phyloP scores from a whole-genome alignment of 1,140 invertebrate genomes.

The Episyrphus balteatus region DNA sequence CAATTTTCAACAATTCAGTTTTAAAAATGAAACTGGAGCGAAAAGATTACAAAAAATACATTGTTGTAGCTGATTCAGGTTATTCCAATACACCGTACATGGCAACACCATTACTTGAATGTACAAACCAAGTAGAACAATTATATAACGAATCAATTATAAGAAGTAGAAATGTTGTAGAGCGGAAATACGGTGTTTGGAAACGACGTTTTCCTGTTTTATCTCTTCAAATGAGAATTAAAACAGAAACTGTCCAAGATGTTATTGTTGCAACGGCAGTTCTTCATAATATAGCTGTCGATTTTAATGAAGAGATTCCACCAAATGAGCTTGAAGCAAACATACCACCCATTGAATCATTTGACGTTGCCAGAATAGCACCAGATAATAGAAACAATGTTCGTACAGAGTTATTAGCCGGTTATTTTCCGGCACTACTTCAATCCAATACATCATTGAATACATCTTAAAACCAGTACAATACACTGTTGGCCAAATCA shows the following conservation, averaged over 20 bases:
- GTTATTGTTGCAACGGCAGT: conserved; percentile 34
- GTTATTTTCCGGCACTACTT: too few species aligned
- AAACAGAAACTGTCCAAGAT: conserved; percentile 16
- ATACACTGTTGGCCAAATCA: too few species aligned
- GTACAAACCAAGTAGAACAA: neutral
- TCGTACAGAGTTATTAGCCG: neutral
- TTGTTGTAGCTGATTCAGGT: neutral
- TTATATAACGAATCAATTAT: conserved; percentile 16
- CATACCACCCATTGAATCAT: too few species aligned
- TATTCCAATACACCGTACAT: neutral
- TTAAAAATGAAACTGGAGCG: neutral
- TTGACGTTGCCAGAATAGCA: neutral
- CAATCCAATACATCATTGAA: too few species aligned
- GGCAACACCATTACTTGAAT: neutral
- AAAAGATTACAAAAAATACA: neutral
- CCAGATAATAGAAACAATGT: neutral
- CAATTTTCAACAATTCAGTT: conserved; percentile 15
- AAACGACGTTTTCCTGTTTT: conserved; percentile 35
- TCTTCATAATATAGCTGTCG: conserved; percentile 33
- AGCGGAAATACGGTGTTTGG: conserved; percentile 30
- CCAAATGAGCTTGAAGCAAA: neutral
- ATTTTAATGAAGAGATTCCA: conserved; percentile 7
- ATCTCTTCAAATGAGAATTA: conserved; percentile 16
- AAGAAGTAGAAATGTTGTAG: conserved; percentile 33
- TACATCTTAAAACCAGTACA: too few species aligned